Evolutionary conservation across 2,888 invertebrate genomes (phyloP).

Genomic region (Athalia cordata): DNA sequence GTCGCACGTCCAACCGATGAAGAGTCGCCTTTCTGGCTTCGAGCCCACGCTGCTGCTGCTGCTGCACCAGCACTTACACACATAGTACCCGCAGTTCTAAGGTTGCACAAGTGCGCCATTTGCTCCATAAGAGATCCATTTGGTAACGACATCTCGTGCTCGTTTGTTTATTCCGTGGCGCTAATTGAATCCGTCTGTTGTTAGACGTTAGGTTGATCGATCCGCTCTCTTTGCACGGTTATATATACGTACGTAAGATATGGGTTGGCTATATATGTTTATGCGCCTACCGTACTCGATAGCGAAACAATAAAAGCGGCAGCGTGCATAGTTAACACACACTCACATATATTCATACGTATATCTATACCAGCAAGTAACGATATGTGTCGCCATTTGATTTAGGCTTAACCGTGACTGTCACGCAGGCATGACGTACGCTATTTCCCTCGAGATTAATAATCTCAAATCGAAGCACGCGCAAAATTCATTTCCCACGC

Average conservation of each 20-base stretch:
- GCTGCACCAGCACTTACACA: neutral
- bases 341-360: too few relatives aligned
- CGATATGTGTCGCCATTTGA: too few relatives aligned
- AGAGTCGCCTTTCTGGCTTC: slow-evolving; percentile 23
- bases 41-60: slow-evolving; percentile 9
- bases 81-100: neutral
- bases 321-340: too few relatives aligned
- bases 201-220: slow-evolving; percentile 25
- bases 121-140: slow-evolving; percentile 29
- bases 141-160: slow-evolving; percentile 30
- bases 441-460: too few relatives aligned
- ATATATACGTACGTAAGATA: neutral
- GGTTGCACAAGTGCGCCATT: slow-evolving; percentile 29
- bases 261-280: too few relatives aligned
- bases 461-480: too few relatives aligned
- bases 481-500: too few relatives aligned
- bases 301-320: too few relatives aligned
- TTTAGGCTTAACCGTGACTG: too few relatives aligned
- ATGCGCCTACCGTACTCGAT: too few relatives aligned
- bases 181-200: slow-evolving; percentile 30
- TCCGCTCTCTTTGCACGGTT: neutral
- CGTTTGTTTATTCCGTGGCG: slow-evolving; percentile 20
- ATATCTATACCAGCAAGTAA: too few relatives aligned
- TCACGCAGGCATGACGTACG: too few relatives aligned
- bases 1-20: neutral